phyloP scores from a whole-genome alignment of 53 echinoderm and acorn worm genomes.

The Antedon mediterranea region DNA sequence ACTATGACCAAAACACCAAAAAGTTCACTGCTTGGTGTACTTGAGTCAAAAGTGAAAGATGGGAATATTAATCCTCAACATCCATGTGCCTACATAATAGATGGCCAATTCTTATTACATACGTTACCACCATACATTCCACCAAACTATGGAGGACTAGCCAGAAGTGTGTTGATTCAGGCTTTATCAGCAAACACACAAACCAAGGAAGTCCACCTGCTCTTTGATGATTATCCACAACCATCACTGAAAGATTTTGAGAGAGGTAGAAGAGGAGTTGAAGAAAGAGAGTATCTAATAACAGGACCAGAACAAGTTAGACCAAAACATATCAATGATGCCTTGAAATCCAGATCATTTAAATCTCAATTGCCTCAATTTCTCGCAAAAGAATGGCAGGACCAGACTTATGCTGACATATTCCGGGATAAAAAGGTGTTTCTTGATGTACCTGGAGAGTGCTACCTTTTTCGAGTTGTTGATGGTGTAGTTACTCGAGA shows the following conservation, averaged over 20 bases:
- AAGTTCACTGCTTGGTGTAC: neutral
- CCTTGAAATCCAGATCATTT: slow-evolving; percentile 1
- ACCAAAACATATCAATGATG: neutral
- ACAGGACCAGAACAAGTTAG: neutral
- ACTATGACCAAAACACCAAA: slow-evolving; percentile 14
- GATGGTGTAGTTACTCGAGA: neutral
- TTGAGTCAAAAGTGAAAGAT: neutral
- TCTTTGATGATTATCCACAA: slow-evolving; percentile 7
- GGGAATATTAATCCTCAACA: neutral
- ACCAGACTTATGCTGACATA: neutral
- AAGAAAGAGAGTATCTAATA: neutral
- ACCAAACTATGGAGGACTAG: slow-evolving; percentile 9
- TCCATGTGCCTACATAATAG: neutral
- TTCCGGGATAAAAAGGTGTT: neutral
- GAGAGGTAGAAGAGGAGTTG: neutral
- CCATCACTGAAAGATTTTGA: neutral
- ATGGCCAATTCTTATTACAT: slow-evolving; percentile 12
- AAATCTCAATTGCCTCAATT: slow-evolving; percentile 7
- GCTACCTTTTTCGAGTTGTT: neutral
- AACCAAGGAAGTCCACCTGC: neutral
- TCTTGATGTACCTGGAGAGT: neutral
- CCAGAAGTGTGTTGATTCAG: neutral
- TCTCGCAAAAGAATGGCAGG: slow-evolving; percentile 7
- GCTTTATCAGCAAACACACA: neutral
- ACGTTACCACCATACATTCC: neutral